A percentile compares a stretch with the other conserved stretches of the same genome.
Evolutionary conservation across 2,888 invertebrate genomes (phyloP).

Genomic region (Drosophila incognita): DNA sequence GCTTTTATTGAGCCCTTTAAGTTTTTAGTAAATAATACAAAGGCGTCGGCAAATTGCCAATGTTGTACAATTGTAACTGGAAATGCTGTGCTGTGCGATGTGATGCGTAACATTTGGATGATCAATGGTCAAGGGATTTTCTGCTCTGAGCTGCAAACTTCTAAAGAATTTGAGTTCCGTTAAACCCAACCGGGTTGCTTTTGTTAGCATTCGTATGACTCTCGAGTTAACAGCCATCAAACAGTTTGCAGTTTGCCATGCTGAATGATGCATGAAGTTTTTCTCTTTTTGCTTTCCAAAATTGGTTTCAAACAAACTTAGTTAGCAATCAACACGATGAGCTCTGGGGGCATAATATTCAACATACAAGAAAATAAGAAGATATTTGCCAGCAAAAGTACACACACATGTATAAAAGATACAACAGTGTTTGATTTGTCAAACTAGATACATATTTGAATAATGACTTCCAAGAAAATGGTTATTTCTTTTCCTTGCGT

Average conservation of each 20-base stretch:
- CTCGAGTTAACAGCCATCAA: conserved; percentile 43
- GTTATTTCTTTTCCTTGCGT: not conserved
- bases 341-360: conserved; percentile 6
- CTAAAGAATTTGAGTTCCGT: conserved; percentile 69
- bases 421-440: not conserved
- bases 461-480: conserved; percentile 21
- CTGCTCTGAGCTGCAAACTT: conserved; percentile 29
- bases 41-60: conserved; percentile 67
- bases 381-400: not conserved
- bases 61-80: conserved; percentile 51
- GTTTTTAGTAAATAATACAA: conserved; percentile 77
- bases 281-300: conserved; percentile 18
- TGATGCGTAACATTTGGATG: conserved; percentile 61
- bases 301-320: conserved; percentile 35
- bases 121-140: conserved; percentile 62
- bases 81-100: conserved; percentile 44
- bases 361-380: not conserved
- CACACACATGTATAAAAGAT: too few relatives aligned
- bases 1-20: conserved; percentile 77
- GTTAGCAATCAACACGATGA: conserved; percentile 38
- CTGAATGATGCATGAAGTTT: conserved; percentile 69
- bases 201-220: conserved; percentile 14
- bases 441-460: not conserved
- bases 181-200: conserved; percentile 31
- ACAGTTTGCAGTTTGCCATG: conserved; percentile 48